A percentile compares a stretch with the other conserved stretches of the same genome.
These are phyloP conservation scores for Acromyrmex echinatior DNA, from an alignment of 1,140 invertebrate genomes.

Conservation along the genomic window DNA sequence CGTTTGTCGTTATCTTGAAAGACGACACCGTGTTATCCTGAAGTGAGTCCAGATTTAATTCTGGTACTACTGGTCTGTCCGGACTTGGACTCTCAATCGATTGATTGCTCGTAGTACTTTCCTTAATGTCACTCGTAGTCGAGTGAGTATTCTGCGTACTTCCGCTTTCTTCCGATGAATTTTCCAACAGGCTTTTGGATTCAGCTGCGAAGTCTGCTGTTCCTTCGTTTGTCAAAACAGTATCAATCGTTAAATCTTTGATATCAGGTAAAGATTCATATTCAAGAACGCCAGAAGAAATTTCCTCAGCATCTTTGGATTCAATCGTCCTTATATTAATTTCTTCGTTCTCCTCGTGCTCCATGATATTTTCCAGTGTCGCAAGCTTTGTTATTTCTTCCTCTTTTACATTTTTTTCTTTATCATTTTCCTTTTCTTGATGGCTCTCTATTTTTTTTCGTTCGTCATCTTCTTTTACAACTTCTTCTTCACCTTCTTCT, in stretches of 20 bases:
- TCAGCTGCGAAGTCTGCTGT: background rate
- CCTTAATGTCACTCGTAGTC: constrained; percentile 76
- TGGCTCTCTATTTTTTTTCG: constrained; percentile 53
- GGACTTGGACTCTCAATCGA: constrained; percentile 70
- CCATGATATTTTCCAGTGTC: constrained; percentile 4
- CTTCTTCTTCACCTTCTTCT: constrained; percentile 76
- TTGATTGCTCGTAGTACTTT: constrained; percentile 73
- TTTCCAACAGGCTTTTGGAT: background rate
- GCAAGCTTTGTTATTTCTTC: background rate
- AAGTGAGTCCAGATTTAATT: constrained; percentile 83
- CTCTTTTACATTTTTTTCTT: constrained; percentile 36
- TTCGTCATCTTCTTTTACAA: background rate
- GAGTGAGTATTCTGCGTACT: constrained; percentile 68
- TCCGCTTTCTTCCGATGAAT: constrained; percentile 70
- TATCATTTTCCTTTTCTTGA: constrained; percentile 51
- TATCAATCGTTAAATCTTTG: background rate
- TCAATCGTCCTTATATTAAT: background rate
- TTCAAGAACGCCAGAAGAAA: background rate
- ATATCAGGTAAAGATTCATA: background rate
- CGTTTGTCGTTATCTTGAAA: constrained; percentile 69
- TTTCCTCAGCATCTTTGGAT: background rate
- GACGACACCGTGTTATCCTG: constrained; percentile 82
- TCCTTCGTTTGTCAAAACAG: background rate
- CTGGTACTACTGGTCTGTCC: constrained; percentile 78
- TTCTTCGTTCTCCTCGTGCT: constrained; percentile 20